Evolutionary conservation across 2,888 invertebrate species (phyloP).

Genomic region (Drosophila stalkeri): DNA sequence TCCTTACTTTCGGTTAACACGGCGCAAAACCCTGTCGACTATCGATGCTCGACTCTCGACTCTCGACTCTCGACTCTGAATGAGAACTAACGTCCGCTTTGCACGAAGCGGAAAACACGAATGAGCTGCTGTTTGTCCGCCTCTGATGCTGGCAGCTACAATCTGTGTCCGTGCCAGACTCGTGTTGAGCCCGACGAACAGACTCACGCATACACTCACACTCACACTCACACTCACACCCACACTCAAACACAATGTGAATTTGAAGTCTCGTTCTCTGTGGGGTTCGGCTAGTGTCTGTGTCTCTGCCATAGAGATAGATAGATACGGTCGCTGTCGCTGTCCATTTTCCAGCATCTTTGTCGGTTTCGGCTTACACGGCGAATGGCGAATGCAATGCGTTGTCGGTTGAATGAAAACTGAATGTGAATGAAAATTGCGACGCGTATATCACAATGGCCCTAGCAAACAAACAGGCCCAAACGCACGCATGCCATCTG

Average conservation of each 20-base stretch:
- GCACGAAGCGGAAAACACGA: conserved; percentile 72
- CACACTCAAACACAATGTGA: neutral
- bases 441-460: conserved; percentile 67
- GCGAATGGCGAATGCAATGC: conserved; percentile 13
- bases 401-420: conserved; percentile 43
- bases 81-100: conserved; percentile 64
- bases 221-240: neutral
- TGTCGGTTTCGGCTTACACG: conserved; percentile 21
- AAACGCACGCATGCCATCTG: conserved; percentile 56
- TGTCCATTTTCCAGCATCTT: conserved; percentile 40
- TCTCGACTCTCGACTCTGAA: conserved; percentile 17
- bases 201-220: neutral
- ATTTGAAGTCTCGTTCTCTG: conserved; percentile 1
- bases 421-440: conserved; percentile 58
- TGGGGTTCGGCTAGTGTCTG: conserved; percentile 8
- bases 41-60: conserved; percentile 9
- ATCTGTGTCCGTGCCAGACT: conserved; percentile 32
- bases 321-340: conserved; percentile 20
- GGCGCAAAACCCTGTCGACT: conserved; percentile 28
- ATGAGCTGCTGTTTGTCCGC: conserved; percentile 50
- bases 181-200: conserved; percentile 54
- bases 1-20: conserved; percentile 76
- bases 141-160: conserved; percentile 34
- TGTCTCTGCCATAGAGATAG: conserved; percentile 29
- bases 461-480: conserved; percentile 10